Percentiles rank a stretch among this genome's conserved stretches.
Conservation (phyloP, 2,113 vertebrate genomes). For the Hippocampus zosterae region DNA sequence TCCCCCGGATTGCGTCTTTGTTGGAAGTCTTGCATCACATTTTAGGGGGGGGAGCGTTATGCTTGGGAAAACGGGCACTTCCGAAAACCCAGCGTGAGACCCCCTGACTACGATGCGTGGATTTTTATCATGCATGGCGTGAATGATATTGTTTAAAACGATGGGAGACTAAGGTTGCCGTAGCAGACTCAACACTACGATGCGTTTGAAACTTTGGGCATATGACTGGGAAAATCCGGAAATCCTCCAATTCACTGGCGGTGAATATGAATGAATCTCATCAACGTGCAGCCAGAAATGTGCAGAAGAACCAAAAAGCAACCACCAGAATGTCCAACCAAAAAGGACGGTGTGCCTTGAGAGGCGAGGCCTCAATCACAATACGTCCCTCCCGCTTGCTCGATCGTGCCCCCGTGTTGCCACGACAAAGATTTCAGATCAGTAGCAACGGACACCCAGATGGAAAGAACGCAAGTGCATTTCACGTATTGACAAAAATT, state of each 20-base stretch:
- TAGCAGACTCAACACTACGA: constrained; percentile 58
- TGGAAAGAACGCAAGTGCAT: background rate
- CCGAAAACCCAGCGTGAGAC: constrained; percentile 65
- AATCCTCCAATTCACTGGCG: constrained; percentile 56
- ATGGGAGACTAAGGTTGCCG: constrained; percentile 55
- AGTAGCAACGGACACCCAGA: background rate
- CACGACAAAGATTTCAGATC: background rate
- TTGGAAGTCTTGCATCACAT: constrained; percentile 74
- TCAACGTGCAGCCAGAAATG: constrained; percentile 11
- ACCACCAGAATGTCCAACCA: background rate
- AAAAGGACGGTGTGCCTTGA: background rate
- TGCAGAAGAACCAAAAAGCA: background rate
- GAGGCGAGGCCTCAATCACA: background rate
- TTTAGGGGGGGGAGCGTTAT: constrained; percentile 53
- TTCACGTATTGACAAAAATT: background rate
- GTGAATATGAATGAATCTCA: constrained; percentile 63
- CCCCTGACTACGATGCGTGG: constrained; percentile 56
- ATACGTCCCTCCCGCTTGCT: background rate
- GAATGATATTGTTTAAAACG: constrained; percentile 64
- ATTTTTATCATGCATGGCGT: constrained; percentile 61
- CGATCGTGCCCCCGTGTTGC: background rate
- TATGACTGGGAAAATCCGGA: constrained; percentile 61
- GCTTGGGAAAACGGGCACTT: constrained; percentile 64
- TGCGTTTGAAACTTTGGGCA: constrained; percentile 47
- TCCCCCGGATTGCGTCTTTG: constrained; percentile 67